phyloP scores from a whole-genome alignment of 35 echinoderm and acorn worm genomes.

The Amphiura filiformis region DNA sequence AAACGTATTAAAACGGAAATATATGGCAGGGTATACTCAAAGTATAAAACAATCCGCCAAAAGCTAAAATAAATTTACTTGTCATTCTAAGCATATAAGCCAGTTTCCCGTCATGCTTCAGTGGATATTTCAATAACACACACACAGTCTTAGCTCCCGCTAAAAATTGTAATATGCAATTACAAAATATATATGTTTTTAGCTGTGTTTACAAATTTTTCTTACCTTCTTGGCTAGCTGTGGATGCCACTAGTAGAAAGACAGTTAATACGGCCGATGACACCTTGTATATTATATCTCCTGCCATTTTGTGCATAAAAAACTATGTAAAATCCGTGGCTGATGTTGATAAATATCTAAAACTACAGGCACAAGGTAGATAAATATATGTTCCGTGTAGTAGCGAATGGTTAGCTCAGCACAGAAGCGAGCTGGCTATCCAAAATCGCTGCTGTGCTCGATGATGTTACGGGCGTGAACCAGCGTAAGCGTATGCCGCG shows the following conservation, averaged over 20 bases:
- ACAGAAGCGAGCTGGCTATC: not conserved
- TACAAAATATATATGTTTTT: not conserved
- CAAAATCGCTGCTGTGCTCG: no score
- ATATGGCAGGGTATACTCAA: no score
- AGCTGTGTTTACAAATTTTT: not conserved
- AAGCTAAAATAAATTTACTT: not conserved
- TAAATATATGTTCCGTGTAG: not conserved
- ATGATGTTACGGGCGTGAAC: not conserved
- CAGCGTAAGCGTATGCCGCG: not conserved
- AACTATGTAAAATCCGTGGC: not conserved
- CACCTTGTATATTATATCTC: not conserved
- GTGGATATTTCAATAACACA: not conserved
- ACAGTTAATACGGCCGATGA: not conserved
- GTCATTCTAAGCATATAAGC: not conserved
- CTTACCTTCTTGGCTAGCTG: not conserved
- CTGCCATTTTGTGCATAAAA: not conserved
- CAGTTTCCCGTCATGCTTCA: not conserved
- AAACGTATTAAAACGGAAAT: no score
- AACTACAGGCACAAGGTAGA: not conserved
- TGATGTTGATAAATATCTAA: not conserved
- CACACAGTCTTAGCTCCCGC: not conserved
- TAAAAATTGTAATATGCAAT: not conserved
- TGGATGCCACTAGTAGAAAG: not conserved
- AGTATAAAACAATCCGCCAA: not conserved
- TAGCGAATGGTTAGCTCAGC: not conserved